A percentile compares a stretch with the other conserved stretches of the same genome.
Evolutionary conservation across 1,140 invertebrate species (phyloP).

Genomic region (Sarcophaga bullata): DNA sequence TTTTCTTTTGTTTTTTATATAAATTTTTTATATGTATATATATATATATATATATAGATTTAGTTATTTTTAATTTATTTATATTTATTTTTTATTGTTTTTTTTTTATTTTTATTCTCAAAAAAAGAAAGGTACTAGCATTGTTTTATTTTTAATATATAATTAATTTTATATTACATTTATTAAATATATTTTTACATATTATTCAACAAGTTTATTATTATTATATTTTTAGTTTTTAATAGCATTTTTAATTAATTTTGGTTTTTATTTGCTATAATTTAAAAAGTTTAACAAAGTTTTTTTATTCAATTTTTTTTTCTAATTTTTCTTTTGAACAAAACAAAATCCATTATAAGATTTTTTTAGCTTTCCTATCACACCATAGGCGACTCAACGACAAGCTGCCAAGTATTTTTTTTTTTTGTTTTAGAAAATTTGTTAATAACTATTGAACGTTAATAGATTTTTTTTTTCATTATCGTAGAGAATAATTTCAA

Average conservation of each 20-base stretch:
- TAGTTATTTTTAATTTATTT: too few species aligned
- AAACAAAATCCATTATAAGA: too few species aligned
- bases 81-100: background rate
- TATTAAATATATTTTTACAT: conserved; percentile 43
- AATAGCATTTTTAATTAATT: background rate
- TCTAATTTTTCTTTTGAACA: too few species aligned
- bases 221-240: conserved; percentile 43
- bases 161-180: conserved; percentile 46
- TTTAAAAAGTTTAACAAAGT: background rate
- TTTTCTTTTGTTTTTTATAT: background rate
- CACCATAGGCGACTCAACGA: too few species aligned
- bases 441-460: too few species aligned
- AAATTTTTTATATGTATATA: background rate
- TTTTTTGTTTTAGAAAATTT: too few species aligned
- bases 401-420: too few species aligned
- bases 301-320: too few species aligned
- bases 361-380: too few species aligned
- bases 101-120: conserved; percentile 33
- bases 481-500: too few species aligned
- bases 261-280: background rate
- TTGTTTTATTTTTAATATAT: conserved; percentile 46
- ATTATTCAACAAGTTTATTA: conserved; percentile 61
- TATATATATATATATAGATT: too few species aligned
- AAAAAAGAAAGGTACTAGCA: conserved; percentile 42
- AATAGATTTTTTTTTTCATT: too few species aligned